Conservation (phyloP, 2,888 invertebrate genomes). For the Gastrophysa polygoni region DNA sequence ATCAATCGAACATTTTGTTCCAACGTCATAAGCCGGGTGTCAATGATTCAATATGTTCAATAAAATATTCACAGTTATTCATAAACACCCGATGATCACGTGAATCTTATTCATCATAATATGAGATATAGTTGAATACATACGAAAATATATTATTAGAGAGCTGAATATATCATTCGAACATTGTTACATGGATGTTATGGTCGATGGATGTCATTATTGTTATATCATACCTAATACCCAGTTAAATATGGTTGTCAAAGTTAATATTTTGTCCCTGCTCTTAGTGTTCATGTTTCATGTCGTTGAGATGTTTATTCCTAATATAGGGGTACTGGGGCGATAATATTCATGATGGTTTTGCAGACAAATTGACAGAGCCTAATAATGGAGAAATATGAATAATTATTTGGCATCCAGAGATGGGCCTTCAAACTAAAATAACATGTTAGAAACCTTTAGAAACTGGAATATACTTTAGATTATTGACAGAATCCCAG, state of each 20-base stretch:
- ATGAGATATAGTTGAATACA: background rate
- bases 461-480: no score
- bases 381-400: no score
- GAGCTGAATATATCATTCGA: constrained; percentile 13
- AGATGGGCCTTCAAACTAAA: no score
- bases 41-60: no score
- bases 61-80: no score
- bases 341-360: background rate
- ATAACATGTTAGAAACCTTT: no score
- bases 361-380: background rate
- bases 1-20: background rate
- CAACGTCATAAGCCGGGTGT: no score
- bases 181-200: constrained; percentile 27
- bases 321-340: background rate
- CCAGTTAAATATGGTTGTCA: background rate
- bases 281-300: background rate
- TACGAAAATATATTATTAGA: background rate
- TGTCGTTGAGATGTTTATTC: background rate
- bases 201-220: constrained; percentile 13
- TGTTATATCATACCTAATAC: background rate
- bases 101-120: no score
- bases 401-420: no score
- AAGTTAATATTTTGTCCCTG: background rate
- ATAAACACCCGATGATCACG: no score
- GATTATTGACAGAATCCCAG: no score